phyloP scores from a whole-genome alignment of 2,888 invertebrate species.

The Brachypalpus laphriformis region DNA sequence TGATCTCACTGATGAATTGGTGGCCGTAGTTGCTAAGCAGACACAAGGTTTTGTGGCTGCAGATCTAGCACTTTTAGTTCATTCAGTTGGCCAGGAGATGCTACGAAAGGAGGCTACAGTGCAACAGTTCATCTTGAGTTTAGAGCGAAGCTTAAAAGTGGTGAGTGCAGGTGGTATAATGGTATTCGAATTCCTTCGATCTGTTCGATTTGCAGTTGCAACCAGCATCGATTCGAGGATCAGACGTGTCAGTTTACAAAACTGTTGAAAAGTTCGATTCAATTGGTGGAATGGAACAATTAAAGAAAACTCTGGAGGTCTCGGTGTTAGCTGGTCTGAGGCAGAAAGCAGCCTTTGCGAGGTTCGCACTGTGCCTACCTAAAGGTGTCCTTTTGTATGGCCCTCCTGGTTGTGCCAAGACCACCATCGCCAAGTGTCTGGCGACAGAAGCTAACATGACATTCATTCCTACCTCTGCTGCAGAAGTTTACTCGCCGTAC shows the following conservation, averaged over 20 bases:
- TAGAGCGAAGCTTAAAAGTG: slow-evolving; percentile 43
- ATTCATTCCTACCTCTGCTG: slow-evolving; percentile 85
- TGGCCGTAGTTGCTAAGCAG: slow-evolving; percentile 80
- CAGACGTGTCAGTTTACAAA: slow-evolving; percentile 82
- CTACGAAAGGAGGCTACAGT: slow-evolving; percentile 43
- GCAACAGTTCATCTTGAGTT: background rate
- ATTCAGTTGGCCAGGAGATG: slow-evolving; percentile 78
- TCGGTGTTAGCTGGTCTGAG: slow-evolving; percentile 85
- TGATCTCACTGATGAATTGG: slow-evolving; percentile 75
- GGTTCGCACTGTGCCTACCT: slow-evolving; percentile 85
- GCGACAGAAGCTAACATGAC: slow-evolving; percentile 84
- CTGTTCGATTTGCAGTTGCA: slow-evolving; percentile 70
- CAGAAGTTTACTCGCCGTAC: slow-evolving; percentile 86
- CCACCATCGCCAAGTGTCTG: slow-evolving; percentile 85
- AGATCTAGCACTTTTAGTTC: slow-evolving; percentile 84
- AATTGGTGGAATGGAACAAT: slow-evolving; percentile 84
- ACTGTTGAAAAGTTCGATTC: slow-evolving; percentile 82
- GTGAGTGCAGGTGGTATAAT: slow-evolving; percentile 21
- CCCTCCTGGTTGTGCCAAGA: slow-evolving; percentile 88
- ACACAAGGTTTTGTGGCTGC: slow-evolving; percentile 85
- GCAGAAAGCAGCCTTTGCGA: slow-evolving; percentile 84
- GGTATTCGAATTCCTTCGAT: background rate
- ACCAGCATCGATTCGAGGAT: slow-evolving; percentile 82
- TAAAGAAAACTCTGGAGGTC: slow-evolving; percentile 84
- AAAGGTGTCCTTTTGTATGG: slow-evolving; percentile 86